Conservation (phyloP, 2,888 invertebrate genomes). For the Arenicola marina region DNA sequence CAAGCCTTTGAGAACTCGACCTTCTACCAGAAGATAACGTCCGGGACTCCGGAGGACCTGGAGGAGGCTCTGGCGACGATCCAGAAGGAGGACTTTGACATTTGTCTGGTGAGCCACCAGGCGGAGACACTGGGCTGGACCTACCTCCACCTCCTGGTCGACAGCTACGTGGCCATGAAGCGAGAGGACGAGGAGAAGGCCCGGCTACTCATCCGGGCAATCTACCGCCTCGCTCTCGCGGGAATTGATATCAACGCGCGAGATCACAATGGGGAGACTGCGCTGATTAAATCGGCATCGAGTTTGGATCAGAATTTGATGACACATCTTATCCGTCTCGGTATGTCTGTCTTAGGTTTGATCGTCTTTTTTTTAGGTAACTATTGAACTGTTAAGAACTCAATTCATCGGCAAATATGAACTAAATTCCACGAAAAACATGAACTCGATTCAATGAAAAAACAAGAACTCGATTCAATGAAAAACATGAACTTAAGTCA, state of each 20-base stretch:
- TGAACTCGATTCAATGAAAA: no score
- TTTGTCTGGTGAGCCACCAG: conserved; percentile 26
- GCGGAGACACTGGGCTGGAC: conserved; percentile 33
- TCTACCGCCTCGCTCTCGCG: conserved; percentile 40
- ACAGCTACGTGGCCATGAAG: conserved; percentile 20
- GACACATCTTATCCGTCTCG: conserved; percentile 38
- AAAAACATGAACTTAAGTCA: no score
- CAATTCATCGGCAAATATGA: no score
- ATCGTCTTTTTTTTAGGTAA: no score
- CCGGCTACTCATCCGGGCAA: conserved; percentile 30
- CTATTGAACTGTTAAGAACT: no score
- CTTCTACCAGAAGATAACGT: conserved; percentile 30
- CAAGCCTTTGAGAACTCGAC: conserved; percentile 33
- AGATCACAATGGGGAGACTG: conserved; percentile 29
- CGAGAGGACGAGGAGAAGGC: conserved; percentile 22
- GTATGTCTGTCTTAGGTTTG: conserved; percentile 23
- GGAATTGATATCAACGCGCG: conserved; percentile 39
- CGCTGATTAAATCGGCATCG: conserved; percentile 14
- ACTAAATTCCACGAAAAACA: no score
- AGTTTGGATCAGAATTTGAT: conserved; percentile 35
- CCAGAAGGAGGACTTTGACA: conserved; percentile 27
- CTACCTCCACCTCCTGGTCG: conserved; percentile 37
- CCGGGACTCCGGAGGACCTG: conserved; percentile 28
- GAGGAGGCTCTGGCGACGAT: conserved; percentile 32
- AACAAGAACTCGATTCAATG: no score